phyloP scores from a whole-genome alignment of 1,140 invertebrate species.

The Antheraea pernyi region DNA sequence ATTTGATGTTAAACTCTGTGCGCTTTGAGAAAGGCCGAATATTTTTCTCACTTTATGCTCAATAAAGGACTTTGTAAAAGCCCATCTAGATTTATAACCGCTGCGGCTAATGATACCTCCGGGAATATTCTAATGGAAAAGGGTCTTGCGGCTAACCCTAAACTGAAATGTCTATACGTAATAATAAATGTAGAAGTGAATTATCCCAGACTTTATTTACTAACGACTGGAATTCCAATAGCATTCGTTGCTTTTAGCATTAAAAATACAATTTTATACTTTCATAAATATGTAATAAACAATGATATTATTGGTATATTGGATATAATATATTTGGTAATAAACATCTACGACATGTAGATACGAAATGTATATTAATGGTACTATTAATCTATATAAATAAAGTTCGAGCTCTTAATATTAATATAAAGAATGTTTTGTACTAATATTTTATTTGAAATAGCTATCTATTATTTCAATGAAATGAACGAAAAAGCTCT shows the following conservation, averaged over 20 bases:
- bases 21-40: neutral
- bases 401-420: too few species aligned
- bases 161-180: constrained; percentile 33
- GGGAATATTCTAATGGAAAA: constrained; percentile 36
- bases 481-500: too few species aligned
- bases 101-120: constrained; percentile 32
- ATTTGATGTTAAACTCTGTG: neutral
- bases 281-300: too few species aligned
- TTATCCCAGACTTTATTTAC: neutral
- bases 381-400: too few species aligned
- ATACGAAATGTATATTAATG: too few species aligned
- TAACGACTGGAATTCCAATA: neutral
- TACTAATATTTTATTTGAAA: too few species aligned
- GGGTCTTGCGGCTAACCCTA: constrained; percentile 24
- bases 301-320: too few species aligned
- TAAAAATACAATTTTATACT: neutral
- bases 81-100: constrained; percentile 36
- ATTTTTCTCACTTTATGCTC: constrained; percentile 7
- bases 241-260: neutral
- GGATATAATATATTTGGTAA: too few species aligned
- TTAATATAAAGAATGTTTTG: too few species aligned
- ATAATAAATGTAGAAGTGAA: constrained; percentile 29
- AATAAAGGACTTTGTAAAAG: constrained; percentile 17
- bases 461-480: too few species aligned
- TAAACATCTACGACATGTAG: too few species aligned